Conservation (phyloP, 2,113 vertebrate species). For the Vireo altiloquus region DNA sequence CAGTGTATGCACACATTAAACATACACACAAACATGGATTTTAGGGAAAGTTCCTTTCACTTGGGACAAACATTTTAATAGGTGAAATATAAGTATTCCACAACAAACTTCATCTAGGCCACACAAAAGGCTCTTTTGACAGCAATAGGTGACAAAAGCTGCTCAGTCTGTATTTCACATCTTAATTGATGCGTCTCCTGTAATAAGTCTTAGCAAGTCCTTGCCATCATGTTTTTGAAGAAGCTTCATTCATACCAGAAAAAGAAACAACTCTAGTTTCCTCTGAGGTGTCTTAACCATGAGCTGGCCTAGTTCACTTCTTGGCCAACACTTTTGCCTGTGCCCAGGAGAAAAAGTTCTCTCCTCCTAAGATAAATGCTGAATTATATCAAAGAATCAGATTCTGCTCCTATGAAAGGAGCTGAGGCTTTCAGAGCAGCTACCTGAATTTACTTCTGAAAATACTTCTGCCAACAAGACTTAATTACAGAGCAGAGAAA, state of each 20-base stretch:
- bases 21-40: neutral
- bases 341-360: neutral
- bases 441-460: neutral
- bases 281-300: neutral
- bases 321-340: neutral
- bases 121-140: neutral
- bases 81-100: neutral
- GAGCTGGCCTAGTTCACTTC: neutral
- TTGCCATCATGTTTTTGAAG: neutral
- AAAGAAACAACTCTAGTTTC: neutral
- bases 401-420: neutral
- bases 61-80: neutral
- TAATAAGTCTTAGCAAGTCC: neutral
- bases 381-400: neutral
- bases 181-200: neutral
- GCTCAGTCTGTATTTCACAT: neutral
- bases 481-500: neutral
- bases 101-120: neutral
- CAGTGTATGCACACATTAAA: neutral
- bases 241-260: neutral
- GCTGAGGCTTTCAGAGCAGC: neutral
- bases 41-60: neutral
- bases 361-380: neutral
- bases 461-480: neutral
- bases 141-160: neutral